Base-by-base conservation (phyloP, 2,888 invertebrate genomes). In the Parnassius mnemosyne region DNA sequence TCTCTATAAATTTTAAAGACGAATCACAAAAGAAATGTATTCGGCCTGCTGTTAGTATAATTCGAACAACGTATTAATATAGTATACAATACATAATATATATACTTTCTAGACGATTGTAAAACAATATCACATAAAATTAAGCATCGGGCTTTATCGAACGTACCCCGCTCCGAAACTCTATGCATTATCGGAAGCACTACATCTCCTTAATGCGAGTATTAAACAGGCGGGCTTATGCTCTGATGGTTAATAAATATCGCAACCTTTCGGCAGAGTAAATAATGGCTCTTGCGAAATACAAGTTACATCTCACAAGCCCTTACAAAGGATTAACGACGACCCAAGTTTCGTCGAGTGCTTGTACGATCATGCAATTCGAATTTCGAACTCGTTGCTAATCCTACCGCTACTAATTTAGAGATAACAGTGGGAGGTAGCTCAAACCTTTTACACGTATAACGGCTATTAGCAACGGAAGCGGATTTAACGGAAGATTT, bases 201-300 rank as follows among this genome's bases (percentile, higher is more conserved):
- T 78, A 69, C 72, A 72, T 82, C 79, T 79, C 71, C 66, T 71
- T 79, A 83, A 81, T 80, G 78, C 71, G 67, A 67, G 73, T 74
- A 76, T 76, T 77, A 80, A 73, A 72, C 71, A 71, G 69, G 70
- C 66, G 65, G 68, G 72, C 75, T 75, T 76, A 76, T 69, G 69
- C 70, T 69, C 68, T 74, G 78, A 77, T 78, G 76, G 79, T 77
- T 78, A 80, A 83, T 84, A 84, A 83, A 84, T 84, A 80, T 76
- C 74, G 64, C 66, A 72, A 77, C 77, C 78, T 78, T 72, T 76
- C 71, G 69, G 68, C 75, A 69, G 77, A 75, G 75, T 76, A 81
- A 79, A 72, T 79, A 75, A 80, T 77, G 72, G 74, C 66, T 63
- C 60, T 66, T 68, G 68, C 65, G 70, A 71, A 77, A 75, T 74